These are phyloP conservation scores for Myopa tessellatipennis DNA, from an alignment of 2,888 invertebrate species.

Conservation along the genomic window DNA sequence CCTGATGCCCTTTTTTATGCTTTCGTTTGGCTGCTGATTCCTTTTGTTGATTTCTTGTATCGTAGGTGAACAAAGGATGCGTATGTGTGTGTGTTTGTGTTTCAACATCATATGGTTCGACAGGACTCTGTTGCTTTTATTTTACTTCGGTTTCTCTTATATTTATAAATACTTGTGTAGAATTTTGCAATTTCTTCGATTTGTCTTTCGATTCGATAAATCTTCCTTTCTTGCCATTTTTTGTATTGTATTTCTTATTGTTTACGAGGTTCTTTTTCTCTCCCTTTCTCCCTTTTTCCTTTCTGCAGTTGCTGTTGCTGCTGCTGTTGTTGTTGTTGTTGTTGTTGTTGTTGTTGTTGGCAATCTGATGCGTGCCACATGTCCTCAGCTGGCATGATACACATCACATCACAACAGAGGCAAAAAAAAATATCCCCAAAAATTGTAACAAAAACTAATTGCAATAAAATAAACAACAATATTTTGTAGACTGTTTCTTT, in stretches of 20 bases:
- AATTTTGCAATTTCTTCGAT: conserved; percentile 31
- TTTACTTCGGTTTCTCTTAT: conserved; percentile 13
- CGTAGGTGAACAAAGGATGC: conserved; percentile 10
- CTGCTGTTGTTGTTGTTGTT: conserved; percentile 5
- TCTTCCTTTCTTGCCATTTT: conserved; percentile 13
- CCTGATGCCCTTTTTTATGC: conserved; percentile 16
- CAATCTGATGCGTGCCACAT: conserved; percentile 45
- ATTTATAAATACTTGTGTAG: conserved; percentile 6
- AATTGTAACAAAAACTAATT: conserved; percentile 37
- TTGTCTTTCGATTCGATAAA: conserved; percentile 17
- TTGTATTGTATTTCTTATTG: not conserved
- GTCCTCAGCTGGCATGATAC: conserved; percentile 39
- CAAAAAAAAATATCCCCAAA: not conserved
- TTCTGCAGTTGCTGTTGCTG: not conserved
- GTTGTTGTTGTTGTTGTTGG: conserved; percentile 19
- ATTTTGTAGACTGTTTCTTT: no score
- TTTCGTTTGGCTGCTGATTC: not conserved
- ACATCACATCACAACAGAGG: not conserved
- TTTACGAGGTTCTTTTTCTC: not conserved
- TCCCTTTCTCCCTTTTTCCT: not conserved
- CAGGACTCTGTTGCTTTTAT: conserved; percentile 29
- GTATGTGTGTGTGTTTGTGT: not conserved
- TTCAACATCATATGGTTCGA: conserved; percentile 18
- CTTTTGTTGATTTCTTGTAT: conserved; percentile 13
- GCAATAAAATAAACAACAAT: conserved; percentile 22